Evolutionary conservation across 2,113 vertebrate species (phyloP).

Genomic region (Marmota flaviventris): DNA sequence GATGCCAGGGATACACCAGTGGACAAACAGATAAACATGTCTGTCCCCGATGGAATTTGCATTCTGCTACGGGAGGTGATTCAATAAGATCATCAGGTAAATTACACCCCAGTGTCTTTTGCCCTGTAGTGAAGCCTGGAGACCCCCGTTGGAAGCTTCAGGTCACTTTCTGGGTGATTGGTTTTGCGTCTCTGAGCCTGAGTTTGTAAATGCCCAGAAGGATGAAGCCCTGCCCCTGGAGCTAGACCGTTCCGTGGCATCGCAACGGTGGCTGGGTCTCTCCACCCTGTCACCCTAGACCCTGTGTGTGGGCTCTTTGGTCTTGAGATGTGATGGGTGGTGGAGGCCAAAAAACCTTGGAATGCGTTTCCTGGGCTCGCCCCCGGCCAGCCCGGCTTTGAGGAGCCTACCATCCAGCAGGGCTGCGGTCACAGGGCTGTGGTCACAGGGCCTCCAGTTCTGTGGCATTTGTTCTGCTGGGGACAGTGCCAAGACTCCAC

Average conservation of each 20-base stretch:
- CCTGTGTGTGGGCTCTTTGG: slow-evolving; percentile 65
- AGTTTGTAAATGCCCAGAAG: not conserved
- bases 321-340: not conserved
- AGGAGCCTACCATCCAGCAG: slow-evolving; percentile 25
- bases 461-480: not conserved
- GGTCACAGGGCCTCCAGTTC: not conserved
- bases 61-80: not conserved
- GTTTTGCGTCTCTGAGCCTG: not conserved
- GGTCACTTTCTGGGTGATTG: not conserved
- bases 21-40: not conserved
- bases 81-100: not conserved
- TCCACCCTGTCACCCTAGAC: not conserved
- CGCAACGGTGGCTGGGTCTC: not conserved
- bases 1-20: no score
- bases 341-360: slow-evolving; percentile 21
- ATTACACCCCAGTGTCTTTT: not conserved
- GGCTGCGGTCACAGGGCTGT: not conserved
- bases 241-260: not conserved
- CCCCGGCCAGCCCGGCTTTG: slow-evolving; percentile 56
- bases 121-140: not conserved
- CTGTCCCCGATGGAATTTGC: not conserved
- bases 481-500: not conserved
- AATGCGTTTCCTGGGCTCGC: not conserved
- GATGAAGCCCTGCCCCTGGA: no score
- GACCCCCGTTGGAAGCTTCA: not conserved